phyloP scores from a whole-genome alignment of 2,888 invertebrate species.

The Standfussiana lucernea region DNA sequence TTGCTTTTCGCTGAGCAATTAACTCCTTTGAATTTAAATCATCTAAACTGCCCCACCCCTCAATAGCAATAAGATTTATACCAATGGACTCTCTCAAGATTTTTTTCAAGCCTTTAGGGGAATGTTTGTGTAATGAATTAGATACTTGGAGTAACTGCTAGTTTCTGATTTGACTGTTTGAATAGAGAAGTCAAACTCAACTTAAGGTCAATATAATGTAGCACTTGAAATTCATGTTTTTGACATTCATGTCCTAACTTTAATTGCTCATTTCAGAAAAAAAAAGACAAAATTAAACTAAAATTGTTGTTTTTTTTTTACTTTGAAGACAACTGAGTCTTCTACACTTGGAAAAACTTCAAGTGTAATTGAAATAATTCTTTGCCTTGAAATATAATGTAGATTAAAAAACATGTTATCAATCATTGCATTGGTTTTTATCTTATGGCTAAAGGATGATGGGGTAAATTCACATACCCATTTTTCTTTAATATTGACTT shows the following conservation, averaged over 20 bases:
- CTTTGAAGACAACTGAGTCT: background rate
- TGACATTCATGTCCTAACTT: background rate
- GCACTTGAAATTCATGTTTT: background rate
- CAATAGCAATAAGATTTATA: constrained; percentile 38
- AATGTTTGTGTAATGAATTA: no score
- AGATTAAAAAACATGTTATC: constrained; percentile 10
- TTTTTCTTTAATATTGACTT: constrained; percentile 21
- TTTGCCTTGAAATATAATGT: background rate
- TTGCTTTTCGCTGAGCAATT: constrained; percentile 74
- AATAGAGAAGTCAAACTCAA: background rate
- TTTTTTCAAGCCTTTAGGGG: no score
- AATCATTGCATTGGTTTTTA: constrained; percentile 29
- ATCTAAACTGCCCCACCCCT: constrained; percentile 15
- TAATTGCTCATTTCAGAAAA: background rate
- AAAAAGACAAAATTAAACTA: background rate
- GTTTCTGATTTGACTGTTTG: no score
- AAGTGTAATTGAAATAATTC: background rate
- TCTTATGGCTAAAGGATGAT: constrained; percentile 36
- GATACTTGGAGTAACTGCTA: no score
- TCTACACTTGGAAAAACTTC: background rate
- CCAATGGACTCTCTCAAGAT: constrained; percentile 20
- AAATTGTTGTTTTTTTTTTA: background rate
- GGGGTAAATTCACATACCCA: constrained; percentile 21
- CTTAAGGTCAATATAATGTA: background rate
- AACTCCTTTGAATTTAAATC: constrained; percentile 42